A percentile compares a stretch with the other conserved stretches of the same genome.
Evolutionary conservation across 2,888 invertebrate genomes (phyloP).

Genomic region (Eulithis testata): DNA sequence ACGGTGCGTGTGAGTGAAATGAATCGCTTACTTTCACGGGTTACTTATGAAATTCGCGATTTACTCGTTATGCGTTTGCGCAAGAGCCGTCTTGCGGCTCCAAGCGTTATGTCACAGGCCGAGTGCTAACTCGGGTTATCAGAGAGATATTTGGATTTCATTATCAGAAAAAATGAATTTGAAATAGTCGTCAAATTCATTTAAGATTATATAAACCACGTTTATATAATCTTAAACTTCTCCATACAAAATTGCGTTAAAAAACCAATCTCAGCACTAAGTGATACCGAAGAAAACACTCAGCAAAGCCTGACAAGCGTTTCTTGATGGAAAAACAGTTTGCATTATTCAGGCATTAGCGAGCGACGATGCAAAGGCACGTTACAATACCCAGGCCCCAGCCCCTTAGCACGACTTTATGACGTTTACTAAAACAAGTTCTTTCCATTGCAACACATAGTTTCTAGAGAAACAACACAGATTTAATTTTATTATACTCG

Average conservation of each 20-base stretch:
- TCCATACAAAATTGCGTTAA: conserved; percentile 13
- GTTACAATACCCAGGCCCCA: conserved; percentile 9
- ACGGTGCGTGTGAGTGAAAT: conserved; percentile 62
- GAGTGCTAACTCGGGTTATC: conserved; percentile 26
- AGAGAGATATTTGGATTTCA: conserved; percentile 6
- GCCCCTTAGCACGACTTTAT: not conserved
- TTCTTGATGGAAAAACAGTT: conserved; percentile 39
- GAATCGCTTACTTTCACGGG: conserved; percentile 74
- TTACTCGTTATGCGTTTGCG: conserved; percentile 64
- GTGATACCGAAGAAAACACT: conserved; percentile 16
- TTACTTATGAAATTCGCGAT: conserved; percentile 78
- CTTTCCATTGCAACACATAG: too few species aligned
- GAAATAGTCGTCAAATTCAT: too few species aligned
- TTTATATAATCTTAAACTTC: not conserved
- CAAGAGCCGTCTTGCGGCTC: conserved; percentile 44
- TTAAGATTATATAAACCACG: too few species aligned
- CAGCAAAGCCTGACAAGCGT: conserved; percentile 16
- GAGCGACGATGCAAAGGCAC: conserved; percentile 37
- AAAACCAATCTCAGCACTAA: conserved; percentile 22
- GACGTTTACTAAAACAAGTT: not conserved
- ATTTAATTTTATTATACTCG: too few species aligned
- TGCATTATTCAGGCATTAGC: conserved; percentile 54
- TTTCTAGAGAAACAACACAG: too few species aligned
- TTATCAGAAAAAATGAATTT: not conserved
- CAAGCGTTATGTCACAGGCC: conserved; percentile 49